Base-by-base conservation (phyloP, 2,113 vertebrate species). In the Phylloscopus trochilus region DNA sequence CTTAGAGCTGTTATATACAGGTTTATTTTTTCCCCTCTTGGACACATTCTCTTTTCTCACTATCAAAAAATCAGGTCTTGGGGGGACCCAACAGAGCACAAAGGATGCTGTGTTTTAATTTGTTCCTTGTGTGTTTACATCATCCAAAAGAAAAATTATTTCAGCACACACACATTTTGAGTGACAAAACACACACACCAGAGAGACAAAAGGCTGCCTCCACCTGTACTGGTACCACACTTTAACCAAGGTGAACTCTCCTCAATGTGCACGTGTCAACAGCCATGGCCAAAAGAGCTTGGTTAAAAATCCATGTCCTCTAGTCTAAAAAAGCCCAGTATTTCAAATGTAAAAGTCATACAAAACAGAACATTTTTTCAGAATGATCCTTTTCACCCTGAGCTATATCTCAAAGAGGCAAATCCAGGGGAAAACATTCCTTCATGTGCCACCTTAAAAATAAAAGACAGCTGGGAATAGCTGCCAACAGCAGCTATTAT, bases 301-400 rank as follows among this genome's bases (percentile, higher is more conserved):
- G 2, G 46, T 41, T 53, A 55, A 78, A 83, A 84, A 55, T 43
- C 47, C 44, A 13, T 0, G 0, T 21, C 46, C 73, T 73, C 37
- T 24, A 74, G 23, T 15, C 43, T 35, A 44, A 58, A 55, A 51
- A 46, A 58, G 28, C 44, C 35, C 28, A 83, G 7, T 12, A 11
- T 28, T 81, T 68, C 41, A 83, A 78, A 74, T 24, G 7, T n/a
- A 19, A 9, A 83, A 89, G 39, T 60, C 68, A n/a, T 24, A 59
- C 9, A 26, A 37, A 92, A 39, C 10, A 73, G 20, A 52, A 75
- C 28, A 23, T 23, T 11, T 79, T 82, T 67, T 64, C 63, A 82
- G 46, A 90, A 49, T 0, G 0, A 23, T 49, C 28, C 30, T 76
- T 75, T 66, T 52, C 0, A 8, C 31, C 14, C 19, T 11, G 15